Evolutionary conservation across 2,113 vertebrate genomes (phyloP), one percentile per base, ranked within the genome.

Genomic region (Cephalopholis sonnerati): DNA sequence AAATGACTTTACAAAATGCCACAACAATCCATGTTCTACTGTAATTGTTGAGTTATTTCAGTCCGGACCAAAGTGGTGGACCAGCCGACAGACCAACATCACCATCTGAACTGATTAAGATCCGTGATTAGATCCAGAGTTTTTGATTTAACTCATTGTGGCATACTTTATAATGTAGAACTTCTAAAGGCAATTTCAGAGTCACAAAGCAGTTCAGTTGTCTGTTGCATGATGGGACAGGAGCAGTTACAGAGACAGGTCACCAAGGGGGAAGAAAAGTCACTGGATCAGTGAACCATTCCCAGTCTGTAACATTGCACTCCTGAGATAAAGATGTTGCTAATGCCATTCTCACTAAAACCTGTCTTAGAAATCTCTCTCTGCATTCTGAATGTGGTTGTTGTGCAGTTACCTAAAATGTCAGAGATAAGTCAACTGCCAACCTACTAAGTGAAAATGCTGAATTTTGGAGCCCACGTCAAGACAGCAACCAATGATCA

Each of bases 231-330:
- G 79, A 79, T 73, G 61, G 73, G 80, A 85, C 64, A 58, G 68
- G 50, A 66, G 44, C 48, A 20, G 58, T 71, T 70, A 57, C 55
- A 84, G 75, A 86, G 85, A 62, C 22, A 44, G 59, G 77, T 74
- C 79, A 75, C n/a, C 57, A 67, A 85, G 57, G 79, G 91, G 61
- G 16, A 84, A 65, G 73, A 77, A 62, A 69, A 75, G 70, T 81
- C 55, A 57, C 54, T 62, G 27, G 67, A 87, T 87, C 84, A 87
- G 74, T 22, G 32, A 89, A 84, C 75, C 86, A 72, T 88, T 70
- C 46, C 59, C n/a, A 9, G 4, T 25, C 61, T 66, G 7, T 64
- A 64, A 9, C 75, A 29, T 36, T 71, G 25, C 64, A 58, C 69
- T 63, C 32, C 36, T 15, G 32, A 71, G 53, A 76, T 79, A 61